Percentiles rank a stretch among this genome's conserved stretches.
Conservation (phyloP, 2,113 vertebrate species). For the Archocentrus centrarchus region DNA sequence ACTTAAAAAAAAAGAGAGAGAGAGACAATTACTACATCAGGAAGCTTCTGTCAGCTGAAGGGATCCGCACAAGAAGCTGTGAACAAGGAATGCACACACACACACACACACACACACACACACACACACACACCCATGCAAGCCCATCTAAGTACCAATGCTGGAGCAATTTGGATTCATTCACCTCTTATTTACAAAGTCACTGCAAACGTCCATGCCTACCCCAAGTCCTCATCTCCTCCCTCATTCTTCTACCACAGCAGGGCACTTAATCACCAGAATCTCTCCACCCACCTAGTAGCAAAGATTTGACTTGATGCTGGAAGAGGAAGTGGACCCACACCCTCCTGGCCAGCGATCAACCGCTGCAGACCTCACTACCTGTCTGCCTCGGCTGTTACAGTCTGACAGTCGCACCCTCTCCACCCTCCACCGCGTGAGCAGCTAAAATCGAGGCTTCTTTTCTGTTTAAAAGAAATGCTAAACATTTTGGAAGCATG, state of each 20-base stretch:
- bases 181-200: background rate
- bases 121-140: constrained; percentile 50
- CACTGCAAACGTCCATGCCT: background rate
- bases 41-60: constrained; percentile 64
- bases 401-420: background rate
- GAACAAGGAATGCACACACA: constrained; percentile 35
- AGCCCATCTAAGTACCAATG: background rate
- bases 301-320: constrained; percentile 44
- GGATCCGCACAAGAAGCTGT: constrained; percentile 27
- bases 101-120: constrained; percentile 47
- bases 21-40: constrained; percentile 65
- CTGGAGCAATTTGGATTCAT: background rate
- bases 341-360: constrained; percentile 54
- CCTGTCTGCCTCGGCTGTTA: constrained; percentile 41
- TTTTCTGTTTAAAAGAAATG: too few relatives aligned
- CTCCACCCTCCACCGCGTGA: background rate
- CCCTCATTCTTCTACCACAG: constrained; percentile 54
- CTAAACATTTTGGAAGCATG: background rate
- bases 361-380: constrained; percentile 44
- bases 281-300: constrained; percentile 64
- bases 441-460: background rate
- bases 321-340: constrained; percentile 64
- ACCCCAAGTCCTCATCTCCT: constrained; percentile 5
- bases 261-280: constrained; percentile 49
- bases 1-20: constrained; percentile 47